phyloP scores from a whole-genome alignment of 2,888 invertebrate genomes.

The Drosophila koepferae region DNA sequence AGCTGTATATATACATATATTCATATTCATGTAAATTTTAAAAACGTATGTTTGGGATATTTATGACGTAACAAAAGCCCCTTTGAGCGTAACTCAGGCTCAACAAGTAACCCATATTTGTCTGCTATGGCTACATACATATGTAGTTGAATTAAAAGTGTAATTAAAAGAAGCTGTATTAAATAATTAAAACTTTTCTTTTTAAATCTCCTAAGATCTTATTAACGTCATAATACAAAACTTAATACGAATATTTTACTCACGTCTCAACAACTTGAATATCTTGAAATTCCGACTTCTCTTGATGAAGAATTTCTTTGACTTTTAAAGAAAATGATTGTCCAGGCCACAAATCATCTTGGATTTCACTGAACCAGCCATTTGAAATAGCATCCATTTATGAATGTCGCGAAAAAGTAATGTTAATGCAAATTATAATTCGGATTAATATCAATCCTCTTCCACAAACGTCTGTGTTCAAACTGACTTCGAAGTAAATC shows the following conservation, averaged over 20 bases:
- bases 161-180: background rate
- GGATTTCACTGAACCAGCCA: constrained; percentile 97
- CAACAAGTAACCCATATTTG: background rate
- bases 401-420: background rate
- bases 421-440: background rate
- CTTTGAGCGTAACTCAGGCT: background rate
- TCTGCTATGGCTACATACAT: background rate
- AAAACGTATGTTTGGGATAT: background rate
- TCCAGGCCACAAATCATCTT: constrained; percentile 95
- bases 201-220: too few relatives aligned
- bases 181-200: background rate
- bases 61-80: background rate
- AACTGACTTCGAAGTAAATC: background rate
- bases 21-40: too few relatives aligned
- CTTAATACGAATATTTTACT: constrained; percentile 75
- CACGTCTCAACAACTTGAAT: constrained; percentile 93
- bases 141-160: background rate
- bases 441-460: background rate
- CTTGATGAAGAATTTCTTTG: constrained; percentile 91
- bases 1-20: background rate
- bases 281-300: constrained; percentile 93
- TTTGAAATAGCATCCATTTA: constrained; percentile 89
- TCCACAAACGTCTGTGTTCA: background rate
- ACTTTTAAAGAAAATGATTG: constrained; percentile 95
- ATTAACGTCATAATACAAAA: background rate